Evolutionary conservation across 2,888 invertebrate species (phyloP), one percentile per base, ranked within the genome.

Genomic region (Tanypteryx hageni): DNA sequence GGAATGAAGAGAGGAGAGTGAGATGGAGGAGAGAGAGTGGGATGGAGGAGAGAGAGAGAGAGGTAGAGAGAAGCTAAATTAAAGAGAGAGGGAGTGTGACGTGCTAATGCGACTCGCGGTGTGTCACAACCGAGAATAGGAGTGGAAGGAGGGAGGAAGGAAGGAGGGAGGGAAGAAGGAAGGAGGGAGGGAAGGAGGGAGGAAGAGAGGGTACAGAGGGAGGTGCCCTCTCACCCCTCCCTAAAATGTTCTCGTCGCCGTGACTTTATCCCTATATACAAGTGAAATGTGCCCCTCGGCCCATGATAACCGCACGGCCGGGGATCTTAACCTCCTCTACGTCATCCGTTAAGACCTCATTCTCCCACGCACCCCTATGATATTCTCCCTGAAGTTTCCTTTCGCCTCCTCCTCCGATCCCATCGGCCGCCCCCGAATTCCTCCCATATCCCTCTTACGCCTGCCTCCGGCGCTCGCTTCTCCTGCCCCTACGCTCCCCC

Each of bases 231-330:
- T 5, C 44, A 1, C 44, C 5, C 44, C 44, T 44, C 11, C 44
- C 0, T 7, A 76, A 82, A 14, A 82, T 13, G 44, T 44, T n/a
- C 31, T 31, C 44, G 31, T 44, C 82, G 16, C 44, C 31, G 82
- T 82, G 31, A 44, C 82, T 31, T 82, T 27, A 82, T 82, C 14
- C 82, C 44, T 11, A 82, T 82, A 82, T 31, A 44, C 82, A 82
- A 81, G 82, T 44, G 13, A 31, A 82, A 22, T 14, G 82, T 82
- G 83, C 56, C 83, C 44, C 57, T 31, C 56, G n/a, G 18, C 57
- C 56, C 44, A n/a, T 44, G 83, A 16, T 83, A 83, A n/a, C 57
- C 83, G 18, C 10, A n/a, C 56, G 16, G 0, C 83, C 14, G 57
- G 83, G 56, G 18, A 83, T 44, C n/a, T 0, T 44, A 44, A 8